A percentile compares a stretch with the other conserved stretches of the same genome.
phyloP scores from a whole-genome alignment of 2,113 vertebrate species.

The Lampris megalopsis region DNA sequence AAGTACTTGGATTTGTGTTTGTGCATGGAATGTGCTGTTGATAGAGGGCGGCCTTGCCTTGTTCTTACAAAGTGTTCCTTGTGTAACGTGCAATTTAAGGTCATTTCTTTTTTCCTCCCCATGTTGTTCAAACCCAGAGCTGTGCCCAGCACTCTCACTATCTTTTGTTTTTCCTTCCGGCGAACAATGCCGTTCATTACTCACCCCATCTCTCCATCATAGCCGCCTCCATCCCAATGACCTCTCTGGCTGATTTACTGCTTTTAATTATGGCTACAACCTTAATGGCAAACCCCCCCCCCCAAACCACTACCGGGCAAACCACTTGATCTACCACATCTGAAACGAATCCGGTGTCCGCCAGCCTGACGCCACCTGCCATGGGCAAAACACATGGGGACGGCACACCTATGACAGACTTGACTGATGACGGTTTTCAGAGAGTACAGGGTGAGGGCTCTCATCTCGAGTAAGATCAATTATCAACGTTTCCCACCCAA shows the following conservation, averaged over 20 bases:
- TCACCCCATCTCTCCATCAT: slow-evolving; percentile 42
- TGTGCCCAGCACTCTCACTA: slow-evolving; percentile 31
- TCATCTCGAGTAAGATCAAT: no score
- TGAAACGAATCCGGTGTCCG: slow-evolving; percentile 61
- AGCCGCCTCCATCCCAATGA: slow-evolving; percentile 58
- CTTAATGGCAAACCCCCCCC: slow-evolving; percentile 38
- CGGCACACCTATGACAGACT: slow-evolving; percentile 45
- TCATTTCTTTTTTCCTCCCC: slow-evolving; percentile 29
- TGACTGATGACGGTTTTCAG: slow-evolving; percentile 57
- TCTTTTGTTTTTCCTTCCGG: slow-evolving; percentile 38
- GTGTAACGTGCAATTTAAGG: neutral
- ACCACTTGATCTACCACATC: slow-evolving; percentile 49
- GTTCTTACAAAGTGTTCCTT: slow-evolving; percentile 22
- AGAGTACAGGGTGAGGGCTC: slow-evolving; percentile 12
- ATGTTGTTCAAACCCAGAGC: neutral
- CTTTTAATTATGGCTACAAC: slow-evolving; percentile 68
- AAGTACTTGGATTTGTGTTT: no score
- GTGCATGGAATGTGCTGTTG: no score
- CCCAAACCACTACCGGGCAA: slow-evolving; percentile 39
- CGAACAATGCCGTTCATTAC: slow-evolving; percentile 34
- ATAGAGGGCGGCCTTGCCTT: no score
- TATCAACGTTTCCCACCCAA: no score
- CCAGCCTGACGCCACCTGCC: slow-evolving; percentile 1
- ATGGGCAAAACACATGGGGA: slow-evolving; percentile 17
- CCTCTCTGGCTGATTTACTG: slow-evolving; percentile 58